Percentiles rank a stretch among this genome's conserved stretches.
Conservation (phyloP, 1,140 invertebrate genomes). For the Cydia splendana region DNA sequence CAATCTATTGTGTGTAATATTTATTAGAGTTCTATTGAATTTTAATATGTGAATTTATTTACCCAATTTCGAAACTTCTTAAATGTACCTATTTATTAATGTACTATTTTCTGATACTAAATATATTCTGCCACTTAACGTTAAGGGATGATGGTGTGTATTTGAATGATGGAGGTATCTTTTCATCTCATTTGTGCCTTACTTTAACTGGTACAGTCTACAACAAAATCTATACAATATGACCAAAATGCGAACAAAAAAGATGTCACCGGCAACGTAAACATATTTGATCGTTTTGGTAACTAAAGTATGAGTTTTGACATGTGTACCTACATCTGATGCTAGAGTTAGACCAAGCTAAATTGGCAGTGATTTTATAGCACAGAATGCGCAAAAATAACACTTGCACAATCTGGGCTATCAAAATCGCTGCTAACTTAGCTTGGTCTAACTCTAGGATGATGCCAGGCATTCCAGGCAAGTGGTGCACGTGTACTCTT, state of each 20-base stretch:
- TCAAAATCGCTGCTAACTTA: too few species aligned
- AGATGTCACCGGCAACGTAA: too few species aligned
- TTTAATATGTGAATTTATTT: not conserved
- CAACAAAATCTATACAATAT: not conserved
- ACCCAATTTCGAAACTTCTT: conserved; percentile 14
- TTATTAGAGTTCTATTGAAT: conserved; percentile 7
- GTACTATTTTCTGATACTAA: conserved; percentile 33
- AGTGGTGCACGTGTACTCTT: too few species aligned
- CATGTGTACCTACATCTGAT: too few species aligned
- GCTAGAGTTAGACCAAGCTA: too few species aligned
- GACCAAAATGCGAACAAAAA: not conserved
- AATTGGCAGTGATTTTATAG: too few species aligned
- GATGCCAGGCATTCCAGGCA: too few species aligned
- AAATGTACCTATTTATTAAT: conserved; percentile 28
- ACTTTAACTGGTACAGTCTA: conserved; percentile 31
- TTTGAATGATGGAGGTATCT: not conserved
- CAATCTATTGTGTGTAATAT: conserved; percentile 1
- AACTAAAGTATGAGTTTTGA: not conserved
- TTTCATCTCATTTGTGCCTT: conserved; percentile 35
- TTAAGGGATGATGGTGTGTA: conserved; percentile 4
- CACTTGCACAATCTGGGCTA: too few species aligned
- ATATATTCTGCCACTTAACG: conserved; percentile 13
- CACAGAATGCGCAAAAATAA: too few species aligned
- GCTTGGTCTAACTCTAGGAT: too few species aligned
- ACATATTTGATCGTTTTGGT: too few species aligned